Evolutionary conservation across 2,113 vertebrate genomes (phyloP), one percentile per base, ranked within the genome.

Genomic region (Carlito syrichta): DNA sequence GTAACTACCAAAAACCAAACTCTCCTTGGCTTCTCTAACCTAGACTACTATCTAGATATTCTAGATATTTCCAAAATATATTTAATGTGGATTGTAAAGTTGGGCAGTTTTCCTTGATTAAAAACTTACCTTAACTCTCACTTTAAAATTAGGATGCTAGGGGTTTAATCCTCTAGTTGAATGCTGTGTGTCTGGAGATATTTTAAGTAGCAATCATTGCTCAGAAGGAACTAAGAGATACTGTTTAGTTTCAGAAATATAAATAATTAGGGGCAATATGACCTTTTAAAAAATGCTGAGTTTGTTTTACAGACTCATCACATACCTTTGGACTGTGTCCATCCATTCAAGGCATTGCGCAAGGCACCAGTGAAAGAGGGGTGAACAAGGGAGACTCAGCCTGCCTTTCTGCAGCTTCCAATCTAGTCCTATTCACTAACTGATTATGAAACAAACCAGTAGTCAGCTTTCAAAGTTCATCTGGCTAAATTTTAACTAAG

Each of bases 401-500:
- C 63, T 87, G 45, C 23, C 78, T 82, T 79, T 85, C 62, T 74
- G 43, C 35, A 89, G 69, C 86, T 97, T 96, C 78, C 9, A 62
- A 68, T 93, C 58, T 35, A 83, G 14, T 25, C 16, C 68, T n/a
- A 10, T 73, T 83, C 6, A n/a, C 48, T 89, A 86, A 95, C 3
- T 63, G 38, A 89, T 71, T 69, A 73, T 63, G 76, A 94, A 66
- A 83, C 23, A 93, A 82, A 89, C n/a, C 76, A 86, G 48, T n/a
- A 71, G 45, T 71, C 94, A 93, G 66, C 66, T 62, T 95, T 97
- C 73, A 2, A 71, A 52, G 43, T 32, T 73, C 35, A 94, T 40
- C 14, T n/a, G 58, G 74, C 69, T 95, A 97, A 93, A 95, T 95
- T 83, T 81, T 94, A 96, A 96, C 90, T 81, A 27, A 62, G 30